Evolutionary conservation across 1,140 invertebrate species (phyloP).

Genomic region (Microplitis mediator): DNA sequence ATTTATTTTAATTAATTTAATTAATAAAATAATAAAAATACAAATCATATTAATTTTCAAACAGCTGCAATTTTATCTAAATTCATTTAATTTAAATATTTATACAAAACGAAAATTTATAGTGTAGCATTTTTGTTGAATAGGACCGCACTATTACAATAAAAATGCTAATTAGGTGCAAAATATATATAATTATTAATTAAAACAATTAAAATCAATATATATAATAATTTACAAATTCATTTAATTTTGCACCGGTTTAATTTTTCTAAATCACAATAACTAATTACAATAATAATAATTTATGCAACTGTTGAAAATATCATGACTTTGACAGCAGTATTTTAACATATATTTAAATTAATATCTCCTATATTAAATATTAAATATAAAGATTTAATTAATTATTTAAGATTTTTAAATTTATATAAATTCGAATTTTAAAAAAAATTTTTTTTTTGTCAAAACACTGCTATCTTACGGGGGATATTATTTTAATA

Average conservation of each 20-base stretch:
- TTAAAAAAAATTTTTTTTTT: not conserved
- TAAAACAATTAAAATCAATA: not conserved
- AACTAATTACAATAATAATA: slow-evolving; percentile 3
- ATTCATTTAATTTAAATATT: too few species aligned
- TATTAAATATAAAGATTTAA: not conserved
- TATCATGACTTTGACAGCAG: slow-evolving; percentile 1
- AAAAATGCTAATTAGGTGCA: slow-evolving; percentile 11
- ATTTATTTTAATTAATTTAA: slow-evolving; percentile 47
- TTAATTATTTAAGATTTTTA: not conserved
- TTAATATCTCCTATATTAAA: not conserved
- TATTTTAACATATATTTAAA: not conserved
- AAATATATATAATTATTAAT: not conserved
- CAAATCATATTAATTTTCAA: not conserved
- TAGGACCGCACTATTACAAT: slow-evolving; percentile 30
- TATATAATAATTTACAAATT: not conserved
- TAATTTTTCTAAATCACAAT: not conserved
- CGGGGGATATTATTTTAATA: too few species aligned
- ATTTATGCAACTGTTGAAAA: not conserved
- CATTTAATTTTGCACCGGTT: not conserved
- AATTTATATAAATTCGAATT: not conserved
- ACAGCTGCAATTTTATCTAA: not conserved
- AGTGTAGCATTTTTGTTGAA: slow-evolving; percentile 29
- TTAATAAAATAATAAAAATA: not conserved
- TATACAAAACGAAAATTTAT: not conserved
- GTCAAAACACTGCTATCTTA: slow-evolving; percentile 9